These are phyloP conservation scores for Callyntrura sp. DNA, from an alignment of 2,888 invertebrate genomes.

Conservation along the genomic window DNA sequence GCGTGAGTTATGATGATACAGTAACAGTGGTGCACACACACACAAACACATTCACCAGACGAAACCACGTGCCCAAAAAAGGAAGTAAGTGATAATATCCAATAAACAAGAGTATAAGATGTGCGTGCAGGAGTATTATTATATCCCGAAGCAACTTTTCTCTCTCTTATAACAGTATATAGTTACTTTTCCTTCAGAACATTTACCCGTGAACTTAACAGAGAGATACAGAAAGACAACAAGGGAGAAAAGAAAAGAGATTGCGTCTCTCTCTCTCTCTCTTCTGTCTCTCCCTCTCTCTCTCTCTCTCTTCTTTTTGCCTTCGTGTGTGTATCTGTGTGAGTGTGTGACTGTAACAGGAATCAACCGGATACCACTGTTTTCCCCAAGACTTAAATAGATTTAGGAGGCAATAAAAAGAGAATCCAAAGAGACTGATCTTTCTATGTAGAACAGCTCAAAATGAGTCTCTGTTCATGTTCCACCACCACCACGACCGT, in stretches of 20 bases:
- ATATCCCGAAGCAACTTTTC: not conserved
- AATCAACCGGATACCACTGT: constrained; percentile 63
- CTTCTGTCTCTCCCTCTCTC: not conserved
- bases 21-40: not conserved
- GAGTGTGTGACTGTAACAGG: not conserved
- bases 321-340: not conserved
- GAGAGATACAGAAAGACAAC: not conserved
- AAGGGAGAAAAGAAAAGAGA: not conserved
- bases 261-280: no score
- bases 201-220: not conserved
- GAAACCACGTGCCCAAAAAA: not conserved
- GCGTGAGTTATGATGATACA: not conserved
- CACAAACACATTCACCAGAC: not conserved
- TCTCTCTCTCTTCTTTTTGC: not conserved
- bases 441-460: constrained; percentile 71
- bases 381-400: constrained; percentile 80
- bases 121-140: not conserved
- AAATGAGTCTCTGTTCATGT: constrained; percentile 57
- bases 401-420: constrained; percentile 82
- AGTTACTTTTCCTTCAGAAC: not conserved
- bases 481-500: not conserved
- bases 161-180: no score
- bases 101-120: not conserved
- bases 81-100: constrained; percentile 4
- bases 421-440: constrained; percentile 78